Evolutionary conservation across 35 echinoderm and acorn worm genomes (phyloP).

Genomic region (Ophiothrix spiculata): DNA sequence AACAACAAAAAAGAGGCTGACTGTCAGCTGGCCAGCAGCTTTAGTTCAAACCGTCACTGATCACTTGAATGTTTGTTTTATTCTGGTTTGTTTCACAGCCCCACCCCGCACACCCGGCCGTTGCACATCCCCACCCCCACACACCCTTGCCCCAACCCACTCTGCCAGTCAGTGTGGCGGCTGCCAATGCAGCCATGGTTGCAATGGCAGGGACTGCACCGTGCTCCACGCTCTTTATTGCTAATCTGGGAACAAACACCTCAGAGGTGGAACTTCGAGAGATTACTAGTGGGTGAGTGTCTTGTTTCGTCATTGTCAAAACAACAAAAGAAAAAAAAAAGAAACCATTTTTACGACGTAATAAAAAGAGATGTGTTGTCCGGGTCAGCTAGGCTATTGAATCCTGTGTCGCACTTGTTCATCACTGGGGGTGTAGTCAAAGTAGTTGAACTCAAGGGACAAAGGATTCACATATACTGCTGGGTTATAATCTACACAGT

Average conservation of each 20-base stretch:
- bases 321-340: neutral
- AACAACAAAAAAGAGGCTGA: neutral
- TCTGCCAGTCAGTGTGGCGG: slow-evolving; percentile 93
- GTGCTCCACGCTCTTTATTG: slow-evolving; percentile 98
- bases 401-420: neutral
- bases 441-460: neutral
- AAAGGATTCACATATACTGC: neutral
- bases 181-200: slow-evolving; percentile 79
- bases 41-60: slow-evolving; percentile 5
- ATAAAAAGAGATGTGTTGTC: neutral
- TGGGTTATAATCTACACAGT: neutral
- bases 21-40: neutral
- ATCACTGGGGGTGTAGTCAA: neutral
- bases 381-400: neutral
- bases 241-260: slow-evolving; percentile 93
- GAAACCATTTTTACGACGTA: neutral
- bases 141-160: slow-evolving; percentile 94
- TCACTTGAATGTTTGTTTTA: slow-evolving; percentile 42
- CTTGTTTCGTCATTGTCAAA: neutral
- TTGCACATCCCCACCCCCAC: slow-evolving; percentile 89
- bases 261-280: slow-evolving; percentile 94
- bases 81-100: slow-evolving; percentile 88
- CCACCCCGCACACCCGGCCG: slow-evolving; percentile 95
- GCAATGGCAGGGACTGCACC: slow-evolving; percentile 86
- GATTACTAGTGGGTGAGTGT: slow-evolving; percentile 87